Base-by-base conservation (phyloP, 2,113 vertebrate genomes). In the Leptodactylus fuscus region DNA sequence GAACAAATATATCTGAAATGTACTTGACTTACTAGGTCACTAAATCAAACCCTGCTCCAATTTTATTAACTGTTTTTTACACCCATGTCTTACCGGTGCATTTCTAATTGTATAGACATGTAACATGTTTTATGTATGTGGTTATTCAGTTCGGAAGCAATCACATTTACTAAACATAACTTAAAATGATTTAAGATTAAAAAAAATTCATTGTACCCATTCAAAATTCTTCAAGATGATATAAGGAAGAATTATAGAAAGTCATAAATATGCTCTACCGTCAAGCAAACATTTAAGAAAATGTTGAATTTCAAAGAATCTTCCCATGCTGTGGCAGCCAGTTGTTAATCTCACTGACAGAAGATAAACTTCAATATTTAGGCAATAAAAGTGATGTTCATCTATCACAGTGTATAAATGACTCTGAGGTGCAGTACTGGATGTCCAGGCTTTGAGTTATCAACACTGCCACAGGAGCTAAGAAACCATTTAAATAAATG, bases 401-500 rank as follows among this genome's bases (percentile, higher is more conserved):
- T 93, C 90, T 93, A 88, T 89, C 87, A 81, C 88, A 90, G 88
- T 85, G 38, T 89, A 92, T 91, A 93, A 92, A 90, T 93, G 89
- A 87, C 92, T 92, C 89, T 88, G 91, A 92, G 92, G 92, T 93
- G 80, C 89, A 92, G 94, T 94, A 22, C 51, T 60, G 6, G 16
- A 89, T 92, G 90, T 92, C 91, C 91, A 93, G 89, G 20, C 86
- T 91, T 89, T 88, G 93, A 91, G 92, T 86, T 93, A 93, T 93
- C 90, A 92, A 87, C 76, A 76, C 85, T 92, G 87, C 92, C 91
- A 92, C 92, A 92, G 88, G 88, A 89, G 87, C 83, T 90, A 89
- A 90, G 90, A 87, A 92, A 90, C 75, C 86, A 87, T 85, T 88
- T 92, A 93, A 90, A 94, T 92, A 91, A 92, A 93, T 41, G 60